These are phyloP conservation scores for Lasioglossum figueresi DNA, from an alignment of 2,888 invertebrate genomes.

Conservation along the genomic window DNA sequence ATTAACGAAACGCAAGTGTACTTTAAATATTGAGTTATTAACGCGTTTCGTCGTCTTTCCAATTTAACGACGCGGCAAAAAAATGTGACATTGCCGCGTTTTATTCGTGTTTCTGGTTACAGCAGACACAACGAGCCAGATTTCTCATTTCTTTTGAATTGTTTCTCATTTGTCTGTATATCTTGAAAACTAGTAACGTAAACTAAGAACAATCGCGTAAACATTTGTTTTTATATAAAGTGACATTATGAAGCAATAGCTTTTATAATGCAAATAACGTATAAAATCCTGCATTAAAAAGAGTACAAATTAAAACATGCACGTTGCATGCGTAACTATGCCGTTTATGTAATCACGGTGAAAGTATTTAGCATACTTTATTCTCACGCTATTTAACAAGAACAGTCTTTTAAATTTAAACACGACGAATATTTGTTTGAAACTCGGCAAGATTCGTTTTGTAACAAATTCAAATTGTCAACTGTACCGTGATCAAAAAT, in stretches of 20 bases:
- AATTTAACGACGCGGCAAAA: not conserved
- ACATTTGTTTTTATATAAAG: not conserved
- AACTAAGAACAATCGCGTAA: not conserved
- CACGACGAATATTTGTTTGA: not conserved
- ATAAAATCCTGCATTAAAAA: not conserved
- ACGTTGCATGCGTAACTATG: not conserved
- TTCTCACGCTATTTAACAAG: not conserved
- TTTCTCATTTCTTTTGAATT: not conserved
- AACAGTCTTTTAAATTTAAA: not conserved
- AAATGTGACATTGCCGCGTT: not conserved
- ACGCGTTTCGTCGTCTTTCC: not conserved
- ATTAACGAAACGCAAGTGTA: not conserved
- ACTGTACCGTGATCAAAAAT: not conserved
- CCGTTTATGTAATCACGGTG: not conserved
- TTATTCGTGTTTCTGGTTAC: not conserved
- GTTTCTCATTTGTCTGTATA: not conserved
- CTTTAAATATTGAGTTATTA: not conserved
- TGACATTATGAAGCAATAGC: not conserved
- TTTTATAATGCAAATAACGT: not conserved
- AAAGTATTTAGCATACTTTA: not conserved
- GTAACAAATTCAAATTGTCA: not conserved
- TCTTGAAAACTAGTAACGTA: too few relatives aligned
- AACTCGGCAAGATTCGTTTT: not conserved
- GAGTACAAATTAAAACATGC: not conserved
- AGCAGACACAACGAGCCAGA: not conserved